Base-by-base conservation (phyloP, 2,888 invertebrate genomes). In the Nipponacmea schrenckii region DNA sequence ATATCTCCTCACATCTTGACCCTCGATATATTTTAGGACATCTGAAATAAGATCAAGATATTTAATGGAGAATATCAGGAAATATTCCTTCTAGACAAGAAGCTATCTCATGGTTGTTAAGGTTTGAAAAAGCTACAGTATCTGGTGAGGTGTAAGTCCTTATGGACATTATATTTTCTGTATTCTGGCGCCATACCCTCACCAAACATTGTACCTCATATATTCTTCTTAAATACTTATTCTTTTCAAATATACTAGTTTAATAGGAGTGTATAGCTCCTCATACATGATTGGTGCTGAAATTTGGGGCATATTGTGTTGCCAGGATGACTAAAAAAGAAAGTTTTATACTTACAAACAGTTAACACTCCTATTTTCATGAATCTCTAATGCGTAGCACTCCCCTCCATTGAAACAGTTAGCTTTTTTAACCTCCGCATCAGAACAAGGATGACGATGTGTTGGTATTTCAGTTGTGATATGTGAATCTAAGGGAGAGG, bases 341-440 rank as follows among this genome's bases (percentile, higher is more conserved):
- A 20, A 0, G 24, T 1, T 20, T 14, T 26, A 12, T 5, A 74
- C 76, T 45, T 44, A 76, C 76, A 70, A 65, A 72, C 76, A 76
- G 65, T 62, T 50, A 27, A 74, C 74, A 64, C 64, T 72, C 31
- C 76, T 63, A 48, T 69, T 71, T 39, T 67, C 56, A 56, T 71
- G 45, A 5, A 72, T 50, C 14, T 76, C 74, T 14, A 76, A 27
- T 20, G 68, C 74, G 50, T 67, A 76, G 46, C 76, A 76, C 44
- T 74, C 71, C 20, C 56, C 56, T 3, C 76, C 76, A 45, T 76
- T 65, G 31, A 76, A 68, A 48, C 76, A 76, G 12, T 69, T 64
- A 2, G 69, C 67, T 44, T 70, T 48, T 24, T 27, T 64, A 15
- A 62, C 62, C 64, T 76, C 76, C 27, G 62, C 67, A 17, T 50